Conservation (phyloP, 53 echinoderm and acorn worm genomes). For the Actinopyga echinites region DNA sequence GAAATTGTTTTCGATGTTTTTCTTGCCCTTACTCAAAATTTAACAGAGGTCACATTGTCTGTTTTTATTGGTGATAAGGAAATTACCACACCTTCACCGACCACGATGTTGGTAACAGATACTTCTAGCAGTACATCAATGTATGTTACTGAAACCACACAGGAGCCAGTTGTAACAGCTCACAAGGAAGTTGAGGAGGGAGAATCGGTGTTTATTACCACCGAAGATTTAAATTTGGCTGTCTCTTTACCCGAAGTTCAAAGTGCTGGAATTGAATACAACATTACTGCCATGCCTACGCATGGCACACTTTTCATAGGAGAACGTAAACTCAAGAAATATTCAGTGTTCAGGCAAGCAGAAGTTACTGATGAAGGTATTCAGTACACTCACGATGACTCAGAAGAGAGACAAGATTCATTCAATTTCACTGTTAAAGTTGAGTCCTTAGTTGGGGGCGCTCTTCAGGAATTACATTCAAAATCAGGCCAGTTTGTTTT, state of each 20-base stretch:
- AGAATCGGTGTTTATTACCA: constrained; percentile 64
- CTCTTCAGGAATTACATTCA: constrained; percentile 27
- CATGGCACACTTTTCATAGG: constrained; percentile 66
- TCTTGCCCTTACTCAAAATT: constrained; percentile 77
- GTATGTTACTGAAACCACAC: neutral
- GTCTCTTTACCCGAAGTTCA: constrained; percentile 46
- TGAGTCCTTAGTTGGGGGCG: constrained; percentile 28
- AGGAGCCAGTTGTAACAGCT: neutral
- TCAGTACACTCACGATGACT: constrained; percentile 83
- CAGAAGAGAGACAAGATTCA: constrained; percentile 74
- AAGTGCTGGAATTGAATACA: constrained; percentile 59
- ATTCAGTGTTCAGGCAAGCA: constrained; percentile 65
- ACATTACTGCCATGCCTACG: constrained; percentile 57
- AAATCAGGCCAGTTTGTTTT: constrained; percentile 63
- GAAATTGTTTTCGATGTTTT: constrained; percentile 68
- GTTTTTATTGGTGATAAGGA: constrained; percentile 55
- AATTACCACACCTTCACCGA: constrained; percentile 47
- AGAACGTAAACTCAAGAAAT: constrained; percentile 52
- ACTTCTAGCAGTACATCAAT: neutral
- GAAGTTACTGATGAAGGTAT: constrained; percentile 58
- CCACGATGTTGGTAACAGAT: constrained; percentile 33
- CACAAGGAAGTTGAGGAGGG: constrained; percentile 75
- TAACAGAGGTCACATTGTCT: constrained; percentile 62
- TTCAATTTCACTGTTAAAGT: constrained; percentile 78
- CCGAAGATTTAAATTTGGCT: constrained; percentile 57